Conservation (phyloP, 1,140 invertebrate genomes). For the Drosophila funebris region DNA sequence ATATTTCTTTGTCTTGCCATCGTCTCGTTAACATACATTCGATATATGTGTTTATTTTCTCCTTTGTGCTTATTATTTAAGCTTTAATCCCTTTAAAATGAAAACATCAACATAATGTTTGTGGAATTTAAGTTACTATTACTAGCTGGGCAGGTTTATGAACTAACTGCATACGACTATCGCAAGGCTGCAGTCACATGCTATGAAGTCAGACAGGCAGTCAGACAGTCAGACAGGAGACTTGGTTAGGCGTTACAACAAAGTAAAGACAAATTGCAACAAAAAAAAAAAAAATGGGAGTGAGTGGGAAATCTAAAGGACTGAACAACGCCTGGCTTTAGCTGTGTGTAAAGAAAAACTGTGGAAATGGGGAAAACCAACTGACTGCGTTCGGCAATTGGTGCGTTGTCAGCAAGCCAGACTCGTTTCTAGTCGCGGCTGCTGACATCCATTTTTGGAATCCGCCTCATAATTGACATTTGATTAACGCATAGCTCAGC, state of each 20-base stretch:
- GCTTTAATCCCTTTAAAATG: too few species aligned
- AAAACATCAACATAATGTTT: too few species aligned
- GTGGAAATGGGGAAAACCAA: neutral
- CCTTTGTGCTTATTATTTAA: too few species aligned
- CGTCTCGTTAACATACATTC: too few species aligned
- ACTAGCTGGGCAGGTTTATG: neutral
- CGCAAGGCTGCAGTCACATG: neutral
- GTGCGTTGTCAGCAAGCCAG: constrained; percentile 11
- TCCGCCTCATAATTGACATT: constrained; percentile 66
- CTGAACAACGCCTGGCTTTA: constrained; percentile 6
- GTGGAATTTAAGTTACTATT: too few species aligned
- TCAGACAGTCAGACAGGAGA: too few species aligned
- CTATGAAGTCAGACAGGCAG: neutral
- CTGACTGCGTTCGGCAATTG: neutral
- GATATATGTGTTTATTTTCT: too few species aligned
- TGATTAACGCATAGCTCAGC: constrained; percentile 65
- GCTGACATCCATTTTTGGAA: constrained; percentile 47
- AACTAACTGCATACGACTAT: neutral
- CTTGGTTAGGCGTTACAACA: constrained; percentile 1
- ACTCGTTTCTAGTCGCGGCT: constrained; percentile 2
- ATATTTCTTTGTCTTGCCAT: too few species aligned
- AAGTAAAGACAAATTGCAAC: too few species aligned
- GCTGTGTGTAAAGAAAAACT: neutral
- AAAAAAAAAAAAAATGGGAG: constrained; percentile 58
- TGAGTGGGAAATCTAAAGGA: constrained; percentile 47